phyloP scores from a whole-genome alignment of 2,888 invertebrate species.

The Bugulina stolonifera region DNA sequence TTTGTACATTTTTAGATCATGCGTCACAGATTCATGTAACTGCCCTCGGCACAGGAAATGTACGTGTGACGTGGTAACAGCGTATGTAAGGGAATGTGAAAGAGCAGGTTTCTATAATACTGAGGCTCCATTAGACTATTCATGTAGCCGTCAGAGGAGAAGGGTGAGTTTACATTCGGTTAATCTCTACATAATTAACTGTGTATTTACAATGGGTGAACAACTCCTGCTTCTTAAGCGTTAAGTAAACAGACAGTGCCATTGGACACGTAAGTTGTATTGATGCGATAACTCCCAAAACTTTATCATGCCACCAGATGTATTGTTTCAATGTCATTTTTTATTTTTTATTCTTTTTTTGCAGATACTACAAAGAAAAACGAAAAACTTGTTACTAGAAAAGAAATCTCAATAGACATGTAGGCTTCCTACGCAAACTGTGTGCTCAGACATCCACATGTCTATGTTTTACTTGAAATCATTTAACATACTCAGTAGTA shows the following conservation, averaged over 20 bases:
- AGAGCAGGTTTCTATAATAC: slow-evolving; percentile 59
- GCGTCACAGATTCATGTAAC: slow-evolving; percentile 80
- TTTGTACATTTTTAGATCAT: slow-evolving; percentile 59
- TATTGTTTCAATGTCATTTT: neutral
- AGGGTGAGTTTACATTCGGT: too few relatives aligned
- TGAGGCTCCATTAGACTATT: slow-evolving; percentile 17
- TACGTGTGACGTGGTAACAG: slow-evolving; percentile 82
- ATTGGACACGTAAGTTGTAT: too few relatives aligned
- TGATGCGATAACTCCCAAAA: too few relatives aligned
- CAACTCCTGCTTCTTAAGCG: too few relatives aligned
- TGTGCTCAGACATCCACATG: neutral
- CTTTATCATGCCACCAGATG: too few relatives aligned
- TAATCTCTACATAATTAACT: too few relatives aligned
- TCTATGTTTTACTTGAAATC: neutral
- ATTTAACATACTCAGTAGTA: neutral
- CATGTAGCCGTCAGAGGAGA: slow-evolving; percentile 15
- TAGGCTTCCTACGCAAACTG: neutral
- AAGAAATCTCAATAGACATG: neutral
- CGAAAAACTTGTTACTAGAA: neutral
- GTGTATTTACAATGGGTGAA: too few relatives aligned
- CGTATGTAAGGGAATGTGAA: slow-evolving; percentile 80
- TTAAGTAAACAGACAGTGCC: too few relatives aligned
- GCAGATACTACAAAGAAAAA: neutral
- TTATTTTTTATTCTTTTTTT: neutral
- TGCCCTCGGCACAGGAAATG: slow-evolving; percentile 70